These are phyloP conservation scores for Stenodema calcarata DNA, from an alignment of 2,888 invertebrate species.

Conservation along the genomic window DNA sequence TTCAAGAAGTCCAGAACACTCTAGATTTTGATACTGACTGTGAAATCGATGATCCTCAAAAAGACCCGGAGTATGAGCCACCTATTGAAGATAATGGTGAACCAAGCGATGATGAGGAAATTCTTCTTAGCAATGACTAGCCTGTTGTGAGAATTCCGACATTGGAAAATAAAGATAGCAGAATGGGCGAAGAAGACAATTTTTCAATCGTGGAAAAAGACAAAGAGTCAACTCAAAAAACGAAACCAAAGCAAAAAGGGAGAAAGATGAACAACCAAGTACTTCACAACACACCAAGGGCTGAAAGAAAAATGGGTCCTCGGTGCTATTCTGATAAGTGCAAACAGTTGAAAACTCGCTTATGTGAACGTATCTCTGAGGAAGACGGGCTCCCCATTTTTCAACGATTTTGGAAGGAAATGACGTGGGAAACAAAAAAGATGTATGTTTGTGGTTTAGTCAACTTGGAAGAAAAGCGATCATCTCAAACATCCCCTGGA, in stretches of 20 bases:
- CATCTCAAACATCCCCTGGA: not conserved
- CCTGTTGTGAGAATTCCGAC: not conserved
- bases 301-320: not conserved
- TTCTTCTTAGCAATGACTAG: too few species aligned
- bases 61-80: not conserved
- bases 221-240: not conserved
- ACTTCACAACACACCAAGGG: not conserved
- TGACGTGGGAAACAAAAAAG: slow-evolving; percentile 19
- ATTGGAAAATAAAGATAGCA: not conserved
- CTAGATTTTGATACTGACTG: slow-evolving; percentile 24
- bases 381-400: not conserved
- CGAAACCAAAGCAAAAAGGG: slow-evolving; percentile 8
- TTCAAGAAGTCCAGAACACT: not conserved
- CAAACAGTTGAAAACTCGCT: not conserved
- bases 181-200: not conserved
- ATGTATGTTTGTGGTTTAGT: slow-evolving; percentile 22
- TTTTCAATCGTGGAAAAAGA: not conserved
- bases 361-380: not conserved
- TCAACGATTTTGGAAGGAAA: slow-evolving; percentile 13
- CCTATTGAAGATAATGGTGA: too few species aligned
- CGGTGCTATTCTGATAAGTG: not conserved
- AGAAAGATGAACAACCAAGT: not conserved
- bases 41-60: too few species aligned
- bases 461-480: not conserved
- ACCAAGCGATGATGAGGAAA: too few species aligned